Conservation (phyloP, 2,797 vertebrate genomes). For the Myotis vivesi region DNA sequence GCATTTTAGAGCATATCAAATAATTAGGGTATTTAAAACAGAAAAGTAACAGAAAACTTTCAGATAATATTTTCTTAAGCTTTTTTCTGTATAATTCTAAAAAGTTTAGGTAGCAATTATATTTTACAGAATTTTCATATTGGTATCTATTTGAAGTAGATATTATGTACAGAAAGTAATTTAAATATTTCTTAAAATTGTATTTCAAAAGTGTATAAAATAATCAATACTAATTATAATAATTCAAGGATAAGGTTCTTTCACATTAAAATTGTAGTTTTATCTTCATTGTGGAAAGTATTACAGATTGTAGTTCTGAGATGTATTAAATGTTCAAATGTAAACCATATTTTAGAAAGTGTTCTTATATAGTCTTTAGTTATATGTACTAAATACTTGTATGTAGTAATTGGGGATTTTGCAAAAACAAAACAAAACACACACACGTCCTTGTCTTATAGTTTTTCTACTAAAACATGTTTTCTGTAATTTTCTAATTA, state of each 20-base stretch:
- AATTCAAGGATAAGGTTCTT: not conserved
- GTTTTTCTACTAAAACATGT: constrained; percentile 17
- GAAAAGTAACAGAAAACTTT: constrained; percentile 7
- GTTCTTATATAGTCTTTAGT: not conserved
- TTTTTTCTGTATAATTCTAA: constrained; percentile 12
- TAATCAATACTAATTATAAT: not conserved
- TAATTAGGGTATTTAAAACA: not conserved
- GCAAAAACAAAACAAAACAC: not conserved
- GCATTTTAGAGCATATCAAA: not conserved
- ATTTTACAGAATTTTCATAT: constrained; percentile 38
- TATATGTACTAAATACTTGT: not conserved
- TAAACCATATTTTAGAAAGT: not conserved
- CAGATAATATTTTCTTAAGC: constrained; percentile 16
- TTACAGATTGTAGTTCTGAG: not conserved
- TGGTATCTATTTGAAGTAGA: not conserved
- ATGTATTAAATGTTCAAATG: not conserved
- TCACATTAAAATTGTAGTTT: not conserved
- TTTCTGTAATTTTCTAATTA: not conserved
- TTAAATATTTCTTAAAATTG: constrained; percentile 16
- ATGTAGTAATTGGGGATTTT: not conserved
- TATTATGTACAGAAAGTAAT: not conserved
- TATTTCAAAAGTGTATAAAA: not conserved
- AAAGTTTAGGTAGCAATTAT: not conserved
- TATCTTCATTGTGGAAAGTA: not conserved
- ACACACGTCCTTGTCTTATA: not conserved